A percentile compares a stretch with the other conserved stretches of the same genome.
phyloP scores from a whole-genome alignment of 1,140 invertebrate species.

The Hormaphis cornu region DNA sequence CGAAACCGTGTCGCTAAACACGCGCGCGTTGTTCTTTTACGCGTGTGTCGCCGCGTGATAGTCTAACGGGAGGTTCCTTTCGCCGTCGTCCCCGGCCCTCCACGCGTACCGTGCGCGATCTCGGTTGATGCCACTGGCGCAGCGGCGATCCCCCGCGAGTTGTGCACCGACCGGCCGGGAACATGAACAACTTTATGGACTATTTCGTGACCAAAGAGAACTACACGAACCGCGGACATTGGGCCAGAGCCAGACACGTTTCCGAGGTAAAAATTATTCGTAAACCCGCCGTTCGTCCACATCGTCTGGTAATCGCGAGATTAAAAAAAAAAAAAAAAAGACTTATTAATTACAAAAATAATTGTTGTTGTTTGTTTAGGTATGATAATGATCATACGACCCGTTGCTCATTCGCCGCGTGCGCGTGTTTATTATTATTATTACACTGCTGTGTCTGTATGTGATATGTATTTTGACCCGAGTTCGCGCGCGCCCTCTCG shows the following conservation, averaged over 20 bases:
- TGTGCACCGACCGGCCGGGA: neutral
- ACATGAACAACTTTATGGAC: constrained; percentile 27
- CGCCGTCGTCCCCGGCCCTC: too few relatives aligned
- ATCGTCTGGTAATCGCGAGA: too few relatives aligned
- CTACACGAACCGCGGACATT: constrained; percentile 26
- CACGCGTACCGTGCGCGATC: neutral
- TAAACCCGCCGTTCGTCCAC: too few relatives aligned
- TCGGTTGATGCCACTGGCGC: neutral
- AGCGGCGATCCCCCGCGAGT: neutral
- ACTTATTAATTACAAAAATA: too few relatives aligned
- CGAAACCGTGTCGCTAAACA: too few relatives aligned
- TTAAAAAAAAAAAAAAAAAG: too few relatives aligned
- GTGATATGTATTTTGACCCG: neutral
- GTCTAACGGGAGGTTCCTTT: too few relatives aligned
- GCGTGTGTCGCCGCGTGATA: too few relatives aligned
- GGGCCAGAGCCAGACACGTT: constrained; percentile 26
- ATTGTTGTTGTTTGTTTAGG: too few relatives aligned
- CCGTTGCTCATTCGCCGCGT: neutral
- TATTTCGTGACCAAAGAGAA: constrained; percentile 27
- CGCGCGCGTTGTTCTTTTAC: too few relatives aligned
- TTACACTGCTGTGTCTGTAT: neutral
- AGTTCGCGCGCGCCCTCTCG: neutral
- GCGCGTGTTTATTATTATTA: too few relatives aligned
- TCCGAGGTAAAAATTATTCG: constrained; percentile 10
- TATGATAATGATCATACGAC: too few relatives aligned